A percentile compares a stretch with the other conserved stretches of the same genome.
Conservation (phyloP, 2,797 vertebrate species). For the Echeneis naucrates region DNA sequence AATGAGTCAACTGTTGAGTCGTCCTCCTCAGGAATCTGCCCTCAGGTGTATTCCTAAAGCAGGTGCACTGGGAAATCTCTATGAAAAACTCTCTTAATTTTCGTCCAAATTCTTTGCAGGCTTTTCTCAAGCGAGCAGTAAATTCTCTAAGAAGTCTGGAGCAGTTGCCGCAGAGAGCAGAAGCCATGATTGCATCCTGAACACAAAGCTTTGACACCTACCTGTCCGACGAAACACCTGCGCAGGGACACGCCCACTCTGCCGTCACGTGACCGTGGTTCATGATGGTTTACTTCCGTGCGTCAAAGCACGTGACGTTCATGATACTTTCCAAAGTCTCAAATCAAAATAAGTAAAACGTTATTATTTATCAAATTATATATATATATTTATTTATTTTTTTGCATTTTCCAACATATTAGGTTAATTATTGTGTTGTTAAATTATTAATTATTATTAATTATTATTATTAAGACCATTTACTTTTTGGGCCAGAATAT, state of each 20-base stretch:
- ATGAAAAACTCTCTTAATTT: slow-evolving; percentile 71
- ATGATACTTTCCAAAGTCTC: background rate
- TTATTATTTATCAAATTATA: too few relatives aligned
- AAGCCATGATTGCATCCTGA: slow-evolving; percentile 54
- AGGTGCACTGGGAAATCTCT: slow-evolving; percentile 75
- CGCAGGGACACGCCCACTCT: slow-evolving; percentile 15
- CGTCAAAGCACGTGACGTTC: background rate
- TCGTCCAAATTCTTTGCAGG: slow-evolving; percentile 65
- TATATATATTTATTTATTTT: too few relatives aligned
- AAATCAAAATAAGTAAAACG: too few relatives aligned
- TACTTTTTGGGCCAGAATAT: too few relatives aligned
- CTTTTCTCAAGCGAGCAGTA: slow-evolving; percentile 50
- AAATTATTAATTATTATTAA: too few relatives aligned
- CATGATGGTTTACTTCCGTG: background rate
- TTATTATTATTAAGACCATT: too few relatives aligned
- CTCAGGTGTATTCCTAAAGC: slow-evolving; percentile 66
- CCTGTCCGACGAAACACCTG: background rate
- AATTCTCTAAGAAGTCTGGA: slow-evolving; percentile 74
- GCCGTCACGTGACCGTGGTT: slow-evolving; percentile 26
- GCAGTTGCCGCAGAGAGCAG: slow-evolving; percentile 81
- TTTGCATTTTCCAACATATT: too few relatives aligned
- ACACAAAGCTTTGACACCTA: background rate
- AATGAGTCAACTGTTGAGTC: slow-evolving; percentile 63
- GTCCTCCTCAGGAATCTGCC: slow-evolving; percentile 37
- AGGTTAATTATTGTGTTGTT: too few relatives aligned